phyloP scores from a whole-genome alignment of 35 echinoderm and acorn worm genomes.

The Heliocidaris erythrogramma region DNA sequence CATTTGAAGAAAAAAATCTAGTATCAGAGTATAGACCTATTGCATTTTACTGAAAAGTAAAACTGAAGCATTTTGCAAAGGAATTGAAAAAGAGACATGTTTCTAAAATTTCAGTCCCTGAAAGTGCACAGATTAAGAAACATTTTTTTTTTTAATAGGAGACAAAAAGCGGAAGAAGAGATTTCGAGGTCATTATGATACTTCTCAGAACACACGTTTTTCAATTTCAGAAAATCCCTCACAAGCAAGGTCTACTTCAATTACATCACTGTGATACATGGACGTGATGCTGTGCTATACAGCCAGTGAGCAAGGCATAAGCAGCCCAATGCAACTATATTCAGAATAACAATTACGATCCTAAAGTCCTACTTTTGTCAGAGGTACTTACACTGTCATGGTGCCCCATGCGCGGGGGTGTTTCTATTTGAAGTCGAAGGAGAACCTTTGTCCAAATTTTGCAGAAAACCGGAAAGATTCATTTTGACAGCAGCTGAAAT shows the following conservation, averaged over 20 bases:
- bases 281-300: background rate
- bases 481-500: background rate
- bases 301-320: background rate
- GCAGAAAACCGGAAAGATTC: background rate
- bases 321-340: background rate
- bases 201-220: too few species aligned
- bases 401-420: too few species aligned
- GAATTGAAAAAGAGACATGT: too few species aligned
- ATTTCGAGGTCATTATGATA: too few species aligned
- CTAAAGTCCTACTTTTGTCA: background rate
- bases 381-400: background rate
- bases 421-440: background rate
- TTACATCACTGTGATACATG: background rate
- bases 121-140: too few species aligned
- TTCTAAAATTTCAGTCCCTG: too few species aligned
- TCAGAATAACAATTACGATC: background rate
- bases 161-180: too few species aligned
- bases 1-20: too few species aligned
- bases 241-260: background rate
- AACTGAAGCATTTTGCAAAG: too few species aligned
- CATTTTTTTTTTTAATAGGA: too few species aligned
- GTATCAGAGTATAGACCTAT: too few species aligned
- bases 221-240: background rate
- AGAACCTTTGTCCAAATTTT: background rate
- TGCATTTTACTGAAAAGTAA: too few species aligned